phyloP scores from a whole-genome alignment of 2,888 invertebrate species.

The Watsonalla cultraria region DNA sequence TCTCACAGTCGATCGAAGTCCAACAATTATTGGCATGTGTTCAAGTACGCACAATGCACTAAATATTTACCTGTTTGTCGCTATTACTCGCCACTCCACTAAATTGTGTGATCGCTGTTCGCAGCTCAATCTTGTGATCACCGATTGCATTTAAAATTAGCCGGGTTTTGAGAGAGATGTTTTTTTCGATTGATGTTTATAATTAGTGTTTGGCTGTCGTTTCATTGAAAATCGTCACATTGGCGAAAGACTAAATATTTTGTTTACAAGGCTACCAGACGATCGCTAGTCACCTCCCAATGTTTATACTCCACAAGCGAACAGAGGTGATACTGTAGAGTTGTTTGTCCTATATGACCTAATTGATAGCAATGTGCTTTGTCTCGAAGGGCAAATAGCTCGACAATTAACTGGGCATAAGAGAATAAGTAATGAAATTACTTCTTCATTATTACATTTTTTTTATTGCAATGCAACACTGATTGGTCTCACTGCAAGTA shows the following conservation, averaged over 20 bases:
- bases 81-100: conserved; percentile 46
- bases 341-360: conserved; percentile 12
- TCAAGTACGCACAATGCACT: conserved; percentile 67
- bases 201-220: conserved; percentile 60
- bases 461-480: too few species aligned
- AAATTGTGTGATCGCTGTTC: conserved; percentile 33
- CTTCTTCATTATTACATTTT: too few species aligned
- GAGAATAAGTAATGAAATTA: too few species aligned
- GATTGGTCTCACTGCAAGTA: too few species aligned
- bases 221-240: conserved; percentile 51
- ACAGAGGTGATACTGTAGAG: conserved; percentile 10
- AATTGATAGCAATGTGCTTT: conserved; percentile 1
- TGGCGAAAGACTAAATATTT: conserved; percentile 32
- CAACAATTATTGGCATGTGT: conserved; percentile 67
- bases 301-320: conserved; percentile 14
- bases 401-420: too few species aligned
- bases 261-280: conserved; percentile 38
- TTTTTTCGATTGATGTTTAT: conserved; percentile 53
- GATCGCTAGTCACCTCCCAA: conserved; percentile 32
- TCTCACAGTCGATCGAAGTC: conserved; percentile 61
- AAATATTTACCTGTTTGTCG: conserved; percentile 69
- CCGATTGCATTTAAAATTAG: conserved; percentile 43
- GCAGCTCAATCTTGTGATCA: conserved; percentile 24
- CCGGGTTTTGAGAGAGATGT: conserved; percentile 33
- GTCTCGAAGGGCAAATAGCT: conserved; percentile 14